These are phyloP conservation scores for Pseudopleuronectes americanus DNA, from an alignment of 2,797 vertebrate genomes.

Conservation along the genomic window DNA sequence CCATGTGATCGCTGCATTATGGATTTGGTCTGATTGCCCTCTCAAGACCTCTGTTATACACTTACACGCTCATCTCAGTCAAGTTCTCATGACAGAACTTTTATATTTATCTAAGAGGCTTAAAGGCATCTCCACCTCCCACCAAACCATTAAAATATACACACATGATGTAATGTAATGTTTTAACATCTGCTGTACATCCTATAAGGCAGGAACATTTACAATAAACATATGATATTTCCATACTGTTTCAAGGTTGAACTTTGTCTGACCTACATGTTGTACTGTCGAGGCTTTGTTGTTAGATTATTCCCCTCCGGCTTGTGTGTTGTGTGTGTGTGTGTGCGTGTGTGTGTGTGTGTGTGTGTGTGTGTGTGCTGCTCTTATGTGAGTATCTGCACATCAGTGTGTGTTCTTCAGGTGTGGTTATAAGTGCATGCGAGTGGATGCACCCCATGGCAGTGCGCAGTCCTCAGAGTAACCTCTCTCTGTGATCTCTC, in stretches of 20 bases:
- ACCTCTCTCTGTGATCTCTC: constrained; percentile 60
- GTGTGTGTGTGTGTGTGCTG: constrained; percentile 9
- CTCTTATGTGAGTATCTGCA: constrained; percentile 27
- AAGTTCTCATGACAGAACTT: constrained; percentile 67
- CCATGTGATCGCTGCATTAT: constrained; percentile 77
- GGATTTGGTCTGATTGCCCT: constrained; percentile 78
- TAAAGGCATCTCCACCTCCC: not conserved
- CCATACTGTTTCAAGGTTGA: constrained; percentile 52
- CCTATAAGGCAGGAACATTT: constrained; percentile 30
- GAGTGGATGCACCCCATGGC: constrained; percentile 56
- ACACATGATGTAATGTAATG: constrained; percentile 14
- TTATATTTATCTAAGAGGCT: constrained; percentile 44
- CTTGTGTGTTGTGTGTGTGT: constrained; percentile 18
- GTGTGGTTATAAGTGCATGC: constrained; percentile 46
- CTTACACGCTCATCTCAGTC: constrained; percentile 41
- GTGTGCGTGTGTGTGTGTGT: constrained; percentile 6
- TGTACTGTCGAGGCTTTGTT: constrained; percentile 57
- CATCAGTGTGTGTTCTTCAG: constrained; percentile 38
- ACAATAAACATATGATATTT: constrained; percentile 51
- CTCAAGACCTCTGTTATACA: constrained; percentile 70
- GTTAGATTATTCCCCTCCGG: constrained; percentile 33
- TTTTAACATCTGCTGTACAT: constrained; percentile 27
- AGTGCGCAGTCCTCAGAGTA: constrained; percentile 55
- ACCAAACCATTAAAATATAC: constrained; percentile 14
- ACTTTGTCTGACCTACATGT: constrained; percentile 60